A percentile compares a stretch with the other conserved stretches of the same genome.
Evolutionary conservation across 2,888 invertebrate genomes (phyloP).

Genomic region (Monopis laevigella): DNA sequence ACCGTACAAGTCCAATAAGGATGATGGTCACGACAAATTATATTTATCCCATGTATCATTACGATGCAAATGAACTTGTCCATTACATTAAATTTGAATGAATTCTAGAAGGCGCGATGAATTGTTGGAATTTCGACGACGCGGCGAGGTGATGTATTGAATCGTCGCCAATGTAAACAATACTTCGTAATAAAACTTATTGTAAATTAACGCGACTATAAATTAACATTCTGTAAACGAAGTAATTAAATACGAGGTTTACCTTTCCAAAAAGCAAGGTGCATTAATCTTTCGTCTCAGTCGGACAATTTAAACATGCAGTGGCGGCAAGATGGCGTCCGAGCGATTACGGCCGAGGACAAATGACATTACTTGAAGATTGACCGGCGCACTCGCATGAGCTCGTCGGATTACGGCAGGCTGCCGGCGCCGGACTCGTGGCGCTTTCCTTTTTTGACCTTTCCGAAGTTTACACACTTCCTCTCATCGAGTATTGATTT

Average conservation of each 20-base stretch:
- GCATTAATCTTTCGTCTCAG: slow-evolving; percentile 15
- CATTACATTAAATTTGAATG: neutral
- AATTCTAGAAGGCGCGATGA: neutral
- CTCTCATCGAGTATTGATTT: slow-evolving; percentile 16
- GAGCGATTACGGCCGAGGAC: slow-evolving; percentile 27
- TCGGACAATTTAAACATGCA: slow-evolving; percentile 14
- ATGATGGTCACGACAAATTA: slow-evolving; percentile 33
- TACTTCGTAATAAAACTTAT: slow-evolving; percentile 11
- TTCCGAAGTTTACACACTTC: slow-evolving; percentile 28
- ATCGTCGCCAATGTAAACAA: slow-evolving; percentile 9
- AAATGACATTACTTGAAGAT: slow-evolving; percentile 39
- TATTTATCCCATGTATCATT: slow-evolving; percentile 17
- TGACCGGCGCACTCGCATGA: slow-evolving; percentile 29
- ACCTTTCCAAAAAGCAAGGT: slow-evolving; percentile 14
- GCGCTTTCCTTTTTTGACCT: slow-evolving; percentile 54
- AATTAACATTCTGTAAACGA: slow-evolving; percentile 26
- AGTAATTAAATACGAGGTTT: slow-evolving; percentile 42
- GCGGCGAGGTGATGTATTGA: slow-evolving; percentile 6
- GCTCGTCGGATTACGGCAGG: slow-evolving; percentile 9
- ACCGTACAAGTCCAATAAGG: slow-evolving; percentile 26
- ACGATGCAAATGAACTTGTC: slow-evolving; percentile 11
- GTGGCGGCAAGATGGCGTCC: slow-evolving; percentile 28
- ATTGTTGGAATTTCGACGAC: neutral
- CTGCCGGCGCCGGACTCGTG: slow-evolving; percentile 19
- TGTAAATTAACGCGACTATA: slow-evolving; percentile 9